Conservation (phyloP, 2,888 invertebrate species). For the Synanthedon formicaeformis region DNA sequence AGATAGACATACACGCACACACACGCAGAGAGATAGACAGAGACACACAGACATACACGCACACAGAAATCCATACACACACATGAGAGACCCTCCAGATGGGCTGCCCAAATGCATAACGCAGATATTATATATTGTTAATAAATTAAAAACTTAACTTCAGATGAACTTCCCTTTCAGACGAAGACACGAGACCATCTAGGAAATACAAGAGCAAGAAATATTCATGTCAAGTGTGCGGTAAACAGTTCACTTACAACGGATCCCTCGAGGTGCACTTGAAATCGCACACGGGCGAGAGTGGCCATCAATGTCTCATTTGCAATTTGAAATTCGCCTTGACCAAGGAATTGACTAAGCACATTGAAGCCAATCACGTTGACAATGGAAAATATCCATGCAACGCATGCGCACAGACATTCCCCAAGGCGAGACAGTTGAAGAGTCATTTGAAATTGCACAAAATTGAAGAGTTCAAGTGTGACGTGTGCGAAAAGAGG, state of each 20-base stretch:
- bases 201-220: conserved; percentile 11
- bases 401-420: conserved; percentile 30
- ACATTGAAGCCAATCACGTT: conserved; percentile 30
- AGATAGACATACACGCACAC: no score
- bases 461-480: conserved; percentile 41
- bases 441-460: conserved; percentile 45
- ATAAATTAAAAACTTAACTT: not conserved
- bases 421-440: conserved; percentile 33
- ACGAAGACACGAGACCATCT: conserved; percentile 7
- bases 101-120: no score
- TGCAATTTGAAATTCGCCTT: conserved; percentile 33
- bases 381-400: conserved; percentile 33
- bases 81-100: no score
- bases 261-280: conserved; percentile 34
- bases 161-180: not conserved
- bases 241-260: conserved; percentile 29
- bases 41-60: no score
- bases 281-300: conserved; percentile 35
- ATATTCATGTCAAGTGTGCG: conserved; percentile 20
- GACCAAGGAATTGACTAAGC: conserved; percentile 43
- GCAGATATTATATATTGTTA: no score
- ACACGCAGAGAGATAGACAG: no score
- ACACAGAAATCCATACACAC: no score
- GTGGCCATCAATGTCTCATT: conserved; percentile 33
- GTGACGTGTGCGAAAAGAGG: conserved; percentile 37